A percentile compares a stretch with the other conserved stretches of the same genome.
These are phyloP conservation scores for Typhlichthys eigenmanni DNA, from an alignment of 2,797 vertebrate species.

Conservation along the genomic window DNA sequence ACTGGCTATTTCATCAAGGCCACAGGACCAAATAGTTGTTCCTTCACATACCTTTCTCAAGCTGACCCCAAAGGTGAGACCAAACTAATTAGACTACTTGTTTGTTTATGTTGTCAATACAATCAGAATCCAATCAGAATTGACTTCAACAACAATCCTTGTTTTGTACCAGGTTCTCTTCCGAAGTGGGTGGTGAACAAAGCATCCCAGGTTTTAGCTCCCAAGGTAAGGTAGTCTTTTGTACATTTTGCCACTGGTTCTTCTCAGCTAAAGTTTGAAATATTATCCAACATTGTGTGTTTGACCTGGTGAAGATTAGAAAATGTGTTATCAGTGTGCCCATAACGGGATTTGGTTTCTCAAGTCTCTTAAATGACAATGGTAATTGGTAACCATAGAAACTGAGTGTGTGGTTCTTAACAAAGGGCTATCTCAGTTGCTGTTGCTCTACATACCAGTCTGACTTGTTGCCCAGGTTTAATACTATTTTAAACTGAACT, in stretches of 20 bases:
- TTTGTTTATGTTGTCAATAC: background rate
- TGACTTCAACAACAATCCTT: background rate
- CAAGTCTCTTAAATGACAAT: slow-evolving; percentile 59
- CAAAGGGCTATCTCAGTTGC: slow-evolving; percentile 51
- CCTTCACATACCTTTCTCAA: slow-evolving; percentile 83
- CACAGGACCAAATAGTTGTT: slow-evolving; percentile 78
- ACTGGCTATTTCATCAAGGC: slow-evolving; percentile 80
- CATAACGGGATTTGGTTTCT: slow-evolving; percentile 39
- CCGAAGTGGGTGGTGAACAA: slow-evolving; percentile 85
- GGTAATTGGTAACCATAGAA: slow-evolving; percentile 71
- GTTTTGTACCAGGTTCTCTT: slow-evolving; percentile 73
- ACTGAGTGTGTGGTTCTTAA: slow-evolving; percentile 54
- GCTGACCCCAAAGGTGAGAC: slow-evolving; percentile 83
- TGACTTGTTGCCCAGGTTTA: slow-evolving; percentile 75
- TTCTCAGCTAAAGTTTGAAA: background rate
- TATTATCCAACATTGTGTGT: slow-evolving; percentile 8
- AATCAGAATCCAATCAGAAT: background rate
- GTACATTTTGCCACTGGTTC: background rate
- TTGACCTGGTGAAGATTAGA: slow-evolving; percentile 18
- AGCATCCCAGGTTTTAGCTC: slow-evolving; percentile 78
- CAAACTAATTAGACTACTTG: background rate
- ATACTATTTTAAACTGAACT: slow-evolving; percentile 40
- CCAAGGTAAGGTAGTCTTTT: slow-evolving; percentile 62
- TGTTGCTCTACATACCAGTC: slow-evolving; percentile 27
- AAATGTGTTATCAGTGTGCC: slow-evolving; percentile 13